Base-by-base conservation (phyloP, 2,888 invertebrate species). In the Noctuana brunneofusca region DNA sequence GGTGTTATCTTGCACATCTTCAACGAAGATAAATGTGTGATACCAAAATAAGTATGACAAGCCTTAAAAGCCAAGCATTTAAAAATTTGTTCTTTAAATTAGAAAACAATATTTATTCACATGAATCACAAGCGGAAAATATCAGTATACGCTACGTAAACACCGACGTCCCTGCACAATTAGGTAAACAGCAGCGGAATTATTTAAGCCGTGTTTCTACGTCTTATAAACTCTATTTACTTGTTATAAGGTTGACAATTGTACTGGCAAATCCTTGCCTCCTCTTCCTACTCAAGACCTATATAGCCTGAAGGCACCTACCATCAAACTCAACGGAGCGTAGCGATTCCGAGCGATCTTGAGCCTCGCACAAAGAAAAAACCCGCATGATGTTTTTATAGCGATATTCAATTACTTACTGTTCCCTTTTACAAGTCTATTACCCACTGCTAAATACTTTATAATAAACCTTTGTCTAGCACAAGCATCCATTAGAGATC, bases 101-200 rank as follows among this genome's bases (percentile, higher is more conserved):
- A 22, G 24, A 50, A 20, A 27, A 38, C 12, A 43, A 30, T 8
- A 54, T 43, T 38, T 30, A 35, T 30, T 50, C 52, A 63, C 18
- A 55, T 56, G 50, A 41, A 50, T 53, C 62, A 22, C 27, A 43
- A 38, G 53, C 52, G 35, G 58, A 58, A 58, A 58, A 58, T 58
- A 57, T 57, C 57, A 49, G 38, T 48, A 24, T 22, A 58, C 58
- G 58, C 58, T 58, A 35, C 35, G 24, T 58, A 35, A 38, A 49
- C 49, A 49, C 49, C 43, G 58, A 49, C 48, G 32, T 35, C 20
- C 43, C 57, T 48, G 20, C 27, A 49, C 49, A 24, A 58, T 58
- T 58, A 58, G 50, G 58, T 58, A 52, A 30, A 52, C 18, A 16
- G 11, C 12, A 32, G 18, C 52, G 32, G 52, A 30, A 52, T 32